These are phyloP conservation scores for Potamarius usumacintae DNA, from an alignment of 2,113 vertebrate species.

Conservation along the genomic window DNA sequence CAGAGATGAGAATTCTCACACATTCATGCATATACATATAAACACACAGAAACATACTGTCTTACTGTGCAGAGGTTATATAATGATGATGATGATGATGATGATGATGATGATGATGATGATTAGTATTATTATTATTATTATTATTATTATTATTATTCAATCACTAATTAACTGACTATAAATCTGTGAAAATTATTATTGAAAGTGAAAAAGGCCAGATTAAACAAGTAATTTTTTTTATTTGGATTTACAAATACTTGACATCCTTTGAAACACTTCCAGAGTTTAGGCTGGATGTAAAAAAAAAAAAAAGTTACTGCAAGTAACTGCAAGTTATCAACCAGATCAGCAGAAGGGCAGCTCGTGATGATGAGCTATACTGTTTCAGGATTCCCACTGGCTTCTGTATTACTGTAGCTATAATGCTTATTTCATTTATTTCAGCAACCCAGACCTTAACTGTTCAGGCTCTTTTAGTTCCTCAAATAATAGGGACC, in stretches of 20 bases:
- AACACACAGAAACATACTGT: slow-evolving; percentile 6
- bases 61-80: neutral
- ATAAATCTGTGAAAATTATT: neutral
- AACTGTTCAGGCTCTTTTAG: neutral
- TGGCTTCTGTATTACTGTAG: neutral
- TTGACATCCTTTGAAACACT: neutral
- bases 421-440: neutral
- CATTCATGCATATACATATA: slow-evolving; percentile 12
- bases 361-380: neutral
- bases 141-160: neutral
- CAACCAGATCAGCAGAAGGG: neutral
- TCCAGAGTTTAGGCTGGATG: neutral
- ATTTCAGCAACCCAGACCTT: neutral
- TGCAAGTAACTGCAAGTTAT: neutral
- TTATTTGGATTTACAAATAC: neutral
- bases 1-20: slow-evolving; percentile 46
- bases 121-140: neutral
- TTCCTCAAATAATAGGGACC: neutral
- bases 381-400: neutral
- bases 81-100: no score
- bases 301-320: neutral
- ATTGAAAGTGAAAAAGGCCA: neutral
- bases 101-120: neutral
- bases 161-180: neutral
- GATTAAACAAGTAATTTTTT: neutral